Base-by-base conservation (phyloP, 2,113 vertebrate genomes). In the Bujurquina vittata region DNA sequence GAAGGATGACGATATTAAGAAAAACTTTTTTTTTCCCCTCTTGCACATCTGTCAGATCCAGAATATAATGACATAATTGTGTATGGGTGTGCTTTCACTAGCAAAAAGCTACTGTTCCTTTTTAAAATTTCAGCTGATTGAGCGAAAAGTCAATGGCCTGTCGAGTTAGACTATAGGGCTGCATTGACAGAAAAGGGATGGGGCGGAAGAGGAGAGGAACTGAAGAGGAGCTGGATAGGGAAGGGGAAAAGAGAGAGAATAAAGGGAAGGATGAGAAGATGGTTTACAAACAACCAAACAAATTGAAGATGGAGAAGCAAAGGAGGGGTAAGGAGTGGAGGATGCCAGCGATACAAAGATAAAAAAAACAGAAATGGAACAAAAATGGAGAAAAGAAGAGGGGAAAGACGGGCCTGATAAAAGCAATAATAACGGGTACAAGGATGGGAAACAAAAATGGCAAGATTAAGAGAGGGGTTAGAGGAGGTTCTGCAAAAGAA, bases 1-100 rank as follows among this genome's bases (percentile, higher is more conserved):
- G 89, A 81, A 87, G 81, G 84, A 90, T 67, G 77, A 14, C 20
- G 69, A 81, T 76, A 22, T 72, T 61, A 79, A 78, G 23, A 52
- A 31, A 72, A 20, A 31, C 1, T 14, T 43, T 17, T 55, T 37
- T 56, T 67, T 67, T 67, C 35, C 46, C 46, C 37, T 31, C 33
- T 65, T 67, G 60, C 33, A 84, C 89, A 89, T 89, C 84, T 87
- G 81, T 85, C 78, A 59, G 6, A 83, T 73, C 63, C 65, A 82
- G 46, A 77, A 75, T 75, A 83, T 78, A 35, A 80, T 60, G 58
- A 62, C 62, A 85, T 78, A 62, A 91, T 57, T 63, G 72, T 69
- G 77, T 63, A 79, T 52, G 43, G 76, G 81, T 65, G 0, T 7
- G 72, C 37, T 52, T 52, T 83, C 77, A 75, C 6, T 14, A 1